These are phyloP conservation scores for Aphelinus certus DNA, from an alignment of 1,140 invertebrate species.

Conservation along the genomic window DNA sequence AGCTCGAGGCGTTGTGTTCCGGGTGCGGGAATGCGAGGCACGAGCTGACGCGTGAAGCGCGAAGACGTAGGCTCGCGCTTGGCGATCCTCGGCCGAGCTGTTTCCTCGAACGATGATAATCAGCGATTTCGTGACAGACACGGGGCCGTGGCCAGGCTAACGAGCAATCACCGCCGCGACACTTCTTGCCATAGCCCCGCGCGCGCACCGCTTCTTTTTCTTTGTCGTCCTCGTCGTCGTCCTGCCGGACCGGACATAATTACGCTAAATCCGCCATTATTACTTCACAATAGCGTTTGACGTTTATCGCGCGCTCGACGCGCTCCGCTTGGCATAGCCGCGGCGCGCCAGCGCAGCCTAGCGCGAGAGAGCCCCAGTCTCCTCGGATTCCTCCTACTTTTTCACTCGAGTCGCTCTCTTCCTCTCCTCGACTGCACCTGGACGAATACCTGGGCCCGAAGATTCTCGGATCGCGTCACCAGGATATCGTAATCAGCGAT, in stretches of 20 bases:
- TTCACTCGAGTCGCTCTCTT: too few relatives aligned
- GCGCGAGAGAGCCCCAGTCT: too few relatives aligned
- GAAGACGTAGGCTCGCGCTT: background rate
- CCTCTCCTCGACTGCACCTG: too few relatives aligned
- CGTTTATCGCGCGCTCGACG: constrained; percentile 45
- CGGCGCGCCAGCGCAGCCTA: background rate
- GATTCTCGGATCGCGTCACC: too few relatives aligned
- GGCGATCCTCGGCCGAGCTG: constrained; percentile 28
- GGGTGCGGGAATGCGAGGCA: background rate
- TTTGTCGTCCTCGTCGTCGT: constrained; percentile 5
- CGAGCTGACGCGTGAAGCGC: constrained; percentile 34
- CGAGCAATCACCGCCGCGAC: constrained; percentile 60
- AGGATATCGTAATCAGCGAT: too few relatives aligned
- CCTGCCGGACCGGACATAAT: constrained; percentile 44
- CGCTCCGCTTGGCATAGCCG: constrained; percentile 40
- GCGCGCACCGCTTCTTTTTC: constrained; percentile 45
- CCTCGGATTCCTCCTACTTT: too few relatives aligned
- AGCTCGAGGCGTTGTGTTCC: background rate
- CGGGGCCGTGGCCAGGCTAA: constrained; percentile 66
- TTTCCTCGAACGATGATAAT: constrained; percentile 68
- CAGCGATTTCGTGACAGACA: constrained; percentile 68
- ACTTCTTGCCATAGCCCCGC: constrained; percentile 43
- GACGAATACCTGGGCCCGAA: too few relatives aligned
- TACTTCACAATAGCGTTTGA: constrained; percentile 51
- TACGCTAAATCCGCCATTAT: constrained; percentile 48